Base-by-base conservation (phyloP, 2,113 vertebrate genomes). In the Apeltes quadracus region DNA sequence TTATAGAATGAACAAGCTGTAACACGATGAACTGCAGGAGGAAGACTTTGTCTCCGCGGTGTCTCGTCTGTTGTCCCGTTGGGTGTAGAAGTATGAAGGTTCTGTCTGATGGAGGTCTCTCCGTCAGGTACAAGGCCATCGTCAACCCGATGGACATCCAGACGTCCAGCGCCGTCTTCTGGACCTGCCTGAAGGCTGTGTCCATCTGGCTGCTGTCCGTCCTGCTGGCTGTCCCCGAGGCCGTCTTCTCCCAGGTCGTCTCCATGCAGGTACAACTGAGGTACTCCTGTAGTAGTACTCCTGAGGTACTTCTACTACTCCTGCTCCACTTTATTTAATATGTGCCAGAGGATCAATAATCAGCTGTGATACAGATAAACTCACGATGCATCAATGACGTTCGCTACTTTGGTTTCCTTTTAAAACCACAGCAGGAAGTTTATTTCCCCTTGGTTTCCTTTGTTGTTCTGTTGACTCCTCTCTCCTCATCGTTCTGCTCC, bases 71-170 rank as follows among this genome's bases (percentile, higher is more conserved):
- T n/a, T n/a, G n/a, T n/a, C n/a, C n/a, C n/a, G n/a, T n/a, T n/a
- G n/a, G n/a, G n/a, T 14, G 32, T 34, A 34, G 32, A 34, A 6
- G 32, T 7, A 34, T 34, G 5, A 34, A 14, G 12, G 3, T 14
- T 12, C 12, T 15, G 39, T 41, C 13, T 48, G 44, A n/a, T 3
- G 44, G 48, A 12, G 11, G 32, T 78, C 51, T 78, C 76, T 75
- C 87, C 32, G 0, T 43, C 87, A 99, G 97, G 91, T 97, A 98
- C 84, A 97, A 95, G 91, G 97, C 97, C 18, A 97, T 98, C 1
- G 97, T 99, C 58, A 98, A 98, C 88, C 97, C 96, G 44, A 97
- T 98, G 97, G 97, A 98, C 86, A 96, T 97, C 88, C 97, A 98
- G 93, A 92, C 90, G 0, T 95, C 96, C 56, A 93, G 95, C 4